phyloP scores from a whole-genome alignment of 2,113 vertebrate species.

The Pristiophorus japonicus region DNA sequence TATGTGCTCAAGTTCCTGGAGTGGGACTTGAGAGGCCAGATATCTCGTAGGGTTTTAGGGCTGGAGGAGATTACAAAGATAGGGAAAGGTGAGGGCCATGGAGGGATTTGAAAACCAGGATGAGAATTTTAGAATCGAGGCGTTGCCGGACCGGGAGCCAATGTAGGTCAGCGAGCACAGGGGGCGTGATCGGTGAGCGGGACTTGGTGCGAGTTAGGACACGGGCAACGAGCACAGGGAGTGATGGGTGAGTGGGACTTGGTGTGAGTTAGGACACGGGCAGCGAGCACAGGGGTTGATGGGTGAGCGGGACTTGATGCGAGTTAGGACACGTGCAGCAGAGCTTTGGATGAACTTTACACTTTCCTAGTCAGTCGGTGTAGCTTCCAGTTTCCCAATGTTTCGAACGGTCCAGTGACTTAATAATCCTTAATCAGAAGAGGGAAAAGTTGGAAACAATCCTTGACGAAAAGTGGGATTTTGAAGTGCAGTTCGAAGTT shows the following conservation, averaged over 20 bases:
- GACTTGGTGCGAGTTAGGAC: not conserved
- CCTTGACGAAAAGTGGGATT: not conserved
- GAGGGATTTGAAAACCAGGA: not conserved
- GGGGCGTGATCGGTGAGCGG: not conserved
- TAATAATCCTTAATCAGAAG: not conserved
- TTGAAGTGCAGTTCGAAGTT: not conserved
- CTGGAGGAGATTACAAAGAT: too few relatives aligned
- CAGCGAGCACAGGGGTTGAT: too few relatives aligned
- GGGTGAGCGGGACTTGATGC: not conserved
- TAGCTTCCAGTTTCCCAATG: not conserved
- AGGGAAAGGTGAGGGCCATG: not conserved
- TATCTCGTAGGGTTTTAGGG: too few relatives aligned
- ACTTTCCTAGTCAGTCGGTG: not conserved
- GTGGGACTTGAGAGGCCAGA: not conserved
- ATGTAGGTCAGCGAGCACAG: too few relatives aligned
- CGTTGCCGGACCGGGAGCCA: too few relatives aligned
- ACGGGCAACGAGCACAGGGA: too few relatives aligned
- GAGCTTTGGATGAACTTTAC: not conserved
- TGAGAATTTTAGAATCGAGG: not conserved
- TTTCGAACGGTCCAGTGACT: not conserved
- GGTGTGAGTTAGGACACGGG: not conserved
- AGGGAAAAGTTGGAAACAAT: not conserved
- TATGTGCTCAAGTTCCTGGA: not conserved
- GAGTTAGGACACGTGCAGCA: not conserved
- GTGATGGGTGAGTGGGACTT: not conserved